Evolutionary conservation across 2,797 vertebrate genomes (phyloP), one percentile per base, ranked within the genome.

Genomic region (Anabacerthia variegaticeps): DNA sequence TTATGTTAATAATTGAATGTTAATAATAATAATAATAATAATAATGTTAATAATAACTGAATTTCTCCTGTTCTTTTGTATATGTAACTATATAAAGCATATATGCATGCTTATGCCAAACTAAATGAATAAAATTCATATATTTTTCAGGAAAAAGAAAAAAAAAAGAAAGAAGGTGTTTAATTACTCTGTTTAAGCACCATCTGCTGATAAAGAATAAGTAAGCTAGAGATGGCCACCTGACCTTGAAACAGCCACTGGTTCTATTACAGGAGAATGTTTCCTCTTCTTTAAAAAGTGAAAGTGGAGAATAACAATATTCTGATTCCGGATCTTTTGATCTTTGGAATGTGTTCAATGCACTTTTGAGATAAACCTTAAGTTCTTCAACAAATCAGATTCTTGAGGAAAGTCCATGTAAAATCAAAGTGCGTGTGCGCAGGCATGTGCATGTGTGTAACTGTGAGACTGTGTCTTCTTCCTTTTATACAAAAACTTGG

Each of bases 361-460:
- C 28, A 79, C 37, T 96, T 95, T 86, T 43, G 34, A 85, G n/a
- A 49, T n/a, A 96, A 95, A 77, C 69, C 32, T 92, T 92, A 66
- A 77, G 37, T 48, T 26, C 8, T 95, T 95, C 26, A 73, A 63
- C 14, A 68, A 79, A 82, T 81, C 61, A 83, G 43, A 76, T 93
- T 95, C 41, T 80, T 36, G 59, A 95, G 82, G 56, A 81, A 39
- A 89, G 52, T 17, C 49, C 36, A 26, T 76, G 46, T 84, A 82
- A 92, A 79, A 92, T 69, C 41, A 83, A 91, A 93, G 24, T 52
- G 76, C 49, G 5, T 27, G 18, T 3, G n/a, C 27, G 22, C 10
- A 27, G 49, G 8, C 1, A 3, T 23, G 12, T 2, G 2, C 24
- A 15, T 27, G 26, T 62, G 78, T 36, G 3, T 58, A 8, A 12